These are phyloP conservation scores for Corvus cornix DNA, from an alignment of 2,113 vertebrate species.

Conservation along the genomic window DNA sequence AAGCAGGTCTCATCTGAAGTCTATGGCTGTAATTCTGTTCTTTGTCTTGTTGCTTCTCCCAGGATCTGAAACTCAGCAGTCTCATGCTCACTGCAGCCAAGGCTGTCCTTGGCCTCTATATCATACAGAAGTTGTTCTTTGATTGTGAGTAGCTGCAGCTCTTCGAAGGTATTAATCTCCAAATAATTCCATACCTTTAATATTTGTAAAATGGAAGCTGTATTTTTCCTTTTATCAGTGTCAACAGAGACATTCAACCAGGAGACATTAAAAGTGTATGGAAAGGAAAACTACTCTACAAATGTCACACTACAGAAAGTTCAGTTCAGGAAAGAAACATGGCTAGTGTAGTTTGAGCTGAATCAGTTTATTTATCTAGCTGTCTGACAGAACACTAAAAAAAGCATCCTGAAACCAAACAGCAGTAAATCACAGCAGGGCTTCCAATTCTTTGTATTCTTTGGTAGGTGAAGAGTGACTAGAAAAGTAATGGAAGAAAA, in stretches of 20 bases:
- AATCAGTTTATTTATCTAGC: neutral
- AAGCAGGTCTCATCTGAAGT: conserved; percentile 37
- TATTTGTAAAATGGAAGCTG: neutral
- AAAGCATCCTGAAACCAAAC: neutral
- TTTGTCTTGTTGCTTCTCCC: conserved; percentile 13
- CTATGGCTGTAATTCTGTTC: neutral
- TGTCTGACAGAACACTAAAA: neutral
- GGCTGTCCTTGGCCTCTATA: neutral
- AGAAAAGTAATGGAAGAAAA: neutral
- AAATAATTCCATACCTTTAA: neutral
- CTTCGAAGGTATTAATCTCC: neutral
- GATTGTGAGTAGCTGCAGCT: neutral
- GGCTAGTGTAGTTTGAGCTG: neutral
- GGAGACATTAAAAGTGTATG: neutral
- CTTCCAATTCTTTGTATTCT: neutral
- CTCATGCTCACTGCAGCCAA: neutral
- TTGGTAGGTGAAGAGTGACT: neutral
- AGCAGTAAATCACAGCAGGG: neutral
- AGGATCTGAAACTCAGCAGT: neutral
- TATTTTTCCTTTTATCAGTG: neutral
- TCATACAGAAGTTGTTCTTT: neutral
- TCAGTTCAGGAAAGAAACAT: neutral
- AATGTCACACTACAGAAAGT: neutral
- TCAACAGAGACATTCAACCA: neutral
- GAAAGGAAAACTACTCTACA: neutral